Conservation (phyloP, 2,797 vertebrate species). For the Enteromius fasciolatus region DNA sequence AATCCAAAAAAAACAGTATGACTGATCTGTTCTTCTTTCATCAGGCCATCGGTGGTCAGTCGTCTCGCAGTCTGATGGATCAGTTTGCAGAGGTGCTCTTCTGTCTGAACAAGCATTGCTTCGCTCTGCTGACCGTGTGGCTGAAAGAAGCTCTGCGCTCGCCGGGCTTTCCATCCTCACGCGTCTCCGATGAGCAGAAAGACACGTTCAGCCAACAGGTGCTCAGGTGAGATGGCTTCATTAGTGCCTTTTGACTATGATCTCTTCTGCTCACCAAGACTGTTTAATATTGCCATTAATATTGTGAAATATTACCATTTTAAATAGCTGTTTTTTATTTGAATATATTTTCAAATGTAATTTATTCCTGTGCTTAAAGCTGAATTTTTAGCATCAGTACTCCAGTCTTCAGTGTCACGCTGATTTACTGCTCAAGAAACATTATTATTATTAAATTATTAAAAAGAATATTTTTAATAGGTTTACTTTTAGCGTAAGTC, state of each 20-base stretch:
- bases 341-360: not conserved
- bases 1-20: no score
- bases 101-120: slow-evolving; percentile 96
- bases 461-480: no score
- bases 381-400: not conserved
- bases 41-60: slow-evolving; percentile 93
- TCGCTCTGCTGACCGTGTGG: slow-evolving; percentile 91
- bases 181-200: slow-evolving; percentile 90
- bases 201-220: slow-evolving; percentile 96
- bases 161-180: slow-evolving; percentile 90
- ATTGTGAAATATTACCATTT: not conserved
- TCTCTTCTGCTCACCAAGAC: not conserved
- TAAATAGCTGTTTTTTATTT: not conserved
- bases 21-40: slow-evolving; percentile 3
- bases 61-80: slow-evolving; percentile 96
- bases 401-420: not conserved
- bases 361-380: not conserved
- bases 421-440: not conserved
- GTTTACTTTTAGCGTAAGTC: no score
- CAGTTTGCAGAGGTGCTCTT: slow-evolving; percentile 97
- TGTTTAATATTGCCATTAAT: not conserved
- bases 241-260: not conserved
- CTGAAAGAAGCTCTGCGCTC: slow-evolving; percentile 93
- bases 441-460: no score
- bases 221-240: slow-evolving; percentile 82